Evolutionary conservation across 2,888 invertebrate species (phyloP), one percentile per base, ranked within the genome.

Genomic region (Eristalis intricaria): DNA sequence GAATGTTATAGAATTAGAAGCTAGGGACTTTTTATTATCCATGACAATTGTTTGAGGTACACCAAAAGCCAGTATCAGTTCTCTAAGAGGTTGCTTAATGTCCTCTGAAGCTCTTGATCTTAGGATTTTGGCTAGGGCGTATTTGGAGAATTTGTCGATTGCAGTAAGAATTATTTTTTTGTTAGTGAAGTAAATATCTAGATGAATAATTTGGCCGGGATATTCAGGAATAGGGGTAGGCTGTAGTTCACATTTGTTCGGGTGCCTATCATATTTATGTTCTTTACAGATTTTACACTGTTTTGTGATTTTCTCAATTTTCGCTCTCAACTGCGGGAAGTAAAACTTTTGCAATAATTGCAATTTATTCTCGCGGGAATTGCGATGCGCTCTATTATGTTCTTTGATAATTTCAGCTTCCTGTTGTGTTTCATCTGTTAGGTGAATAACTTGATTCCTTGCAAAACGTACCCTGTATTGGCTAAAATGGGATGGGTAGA

Each of bases 261-360:
- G 80, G 60, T 32, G 82, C 10, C 84, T 65, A 61, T 87, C 69
- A 11, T 84, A 88, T 38, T 86, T 81, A 19, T 81, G 56, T 43
- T 80, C 64, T 56, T 76, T 85, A 26, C 88, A 86, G 1, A 70
- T 81, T 40, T 26, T 73, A 23, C 87, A 88, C 10, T 78, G 35
- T 74, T 83, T 88, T 11, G 74, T 26, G n/a, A 89, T 64, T 43
- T 79, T 61, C 7, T 68, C 71, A 60, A 84, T 88, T 79, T 88
- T 88, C 19, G 38, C 10, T 26, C 22, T 22, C 89, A 89, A 87
- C 0, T 56, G 56, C 5, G 88, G 84, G 35, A 88, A 89, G 65
- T 84, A 88, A 61, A 66, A 88, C 69, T 85, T 85, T 58, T 83
- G 58, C 22, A 80, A 19, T n/a, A 88, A 73, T 56, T 88, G 80